These are phyloP conservation scores for Protonibea diacanthus DNA, from an alignment of 2,797 vertebrate genomes.

Conservation along the genomic window DNA sequence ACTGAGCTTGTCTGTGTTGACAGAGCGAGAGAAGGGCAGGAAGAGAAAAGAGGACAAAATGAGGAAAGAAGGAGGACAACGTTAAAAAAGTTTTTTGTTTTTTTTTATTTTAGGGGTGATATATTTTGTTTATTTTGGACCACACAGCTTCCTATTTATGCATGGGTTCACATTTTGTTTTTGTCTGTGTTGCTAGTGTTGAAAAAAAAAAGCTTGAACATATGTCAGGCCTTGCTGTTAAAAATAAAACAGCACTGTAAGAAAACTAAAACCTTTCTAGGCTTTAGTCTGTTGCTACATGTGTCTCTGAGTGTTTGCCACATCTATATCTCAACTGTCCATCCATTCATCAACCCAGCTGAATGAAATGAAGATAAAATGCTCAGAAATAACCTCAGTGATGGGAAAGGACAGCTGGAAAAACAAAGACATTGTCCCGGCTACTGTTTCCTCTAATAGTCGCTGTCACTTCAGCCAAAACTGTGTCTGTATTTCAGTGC, in stretches of 20 bases:
- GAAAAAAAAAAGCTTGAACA: conserved; percentile 22
- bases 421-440: conserved; percentile 30
- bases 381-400: conserved; percentile 8
- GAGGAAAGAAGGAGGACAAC: not conserved
- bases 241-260: conserved; percentile 38
- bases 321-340: conserved; percentile 11
- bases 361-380: conserved; percentile 34
- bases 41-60: not conserved
- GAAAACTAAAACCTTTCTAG: conserved; percentile 23
- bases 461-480: not conserved
- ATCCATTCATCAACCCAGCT: conserved; percentile 28
- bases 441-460: conserved; percentile 34
- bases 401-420: conserved; percentile 26
- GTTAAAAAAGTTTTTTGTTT: not conserved
- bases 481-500: conserved; percentile 24
- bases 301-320: conserved; percentile 8
- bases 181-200: conserved; percentile 5
- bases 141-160: conserved; percentile 39
- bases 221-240: conserved; percentile 42
- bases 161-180: conserved; percentile 52
- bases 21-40: conserved; percentile 6
- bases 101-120: conserved; percentile 7
- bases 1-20: conserved; percentile 38
- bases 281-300: conserved; percentile 36
- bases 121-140: conserved; percentile 49